Percentiles rank a stretch among this genome's conserved stretches.
Conservation (phyloP, 2,888 invertebrate genomes). For the Brenthis hecate region DNA sequence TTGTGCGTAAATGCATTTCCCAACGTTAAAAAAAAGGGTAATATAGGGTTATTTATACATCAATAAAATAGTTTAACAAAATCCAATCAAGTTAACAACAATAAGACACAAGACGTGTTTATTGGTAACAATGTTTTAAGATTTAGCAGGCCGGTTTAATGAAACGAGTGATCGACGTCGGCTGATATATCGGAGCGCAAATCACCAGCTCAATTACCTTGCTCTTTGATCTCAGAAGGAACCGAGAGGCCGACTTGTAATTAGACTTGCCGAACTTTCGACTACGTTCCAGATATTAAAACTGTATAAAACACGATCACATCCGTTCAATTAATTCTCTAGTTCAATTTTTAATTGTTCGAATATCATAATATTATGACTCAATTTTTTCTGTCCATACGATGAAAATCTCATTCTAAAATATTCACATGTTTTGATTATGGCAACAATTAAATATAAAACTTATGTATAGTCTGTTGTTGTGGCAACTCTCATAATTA, state of each 20-base stretch:
- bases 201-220: constrained; percentile 35
- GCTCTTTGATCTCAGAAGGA: constrained; percentile 37
- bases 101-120: neutral
- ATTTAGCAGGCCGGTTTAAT: constrained; percentile 24
- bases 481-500: no score
- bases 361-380: neutral
- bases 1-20: no score
- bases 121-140: constrained; percentile 17
- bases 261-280: constrained; percentile 28
- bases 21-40: no score
- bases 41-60: no score
- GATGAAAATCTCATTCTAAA: no score
- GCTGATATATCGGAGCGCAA: constrained; percentile 30
- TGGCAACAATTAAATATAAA: no score
- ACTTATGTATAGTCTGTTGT: no score
- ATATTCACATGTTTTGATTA: no score
- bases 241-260: constrained; percentile 32
- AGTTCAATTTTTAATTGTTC: neutral
- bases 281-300: constrained; percentile 34
- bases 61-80: no score
- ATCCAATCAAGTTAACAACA: neutral
- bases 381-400: neutral
- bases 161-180: constrained; percentile 29
- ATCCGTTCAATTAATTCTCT: constrained; percentile 19
- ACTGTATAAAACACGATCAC: constrained; percentile 23